Conservation (phyloP, 2,113 vertebrate species). For the Silurus asotus region DNA sequence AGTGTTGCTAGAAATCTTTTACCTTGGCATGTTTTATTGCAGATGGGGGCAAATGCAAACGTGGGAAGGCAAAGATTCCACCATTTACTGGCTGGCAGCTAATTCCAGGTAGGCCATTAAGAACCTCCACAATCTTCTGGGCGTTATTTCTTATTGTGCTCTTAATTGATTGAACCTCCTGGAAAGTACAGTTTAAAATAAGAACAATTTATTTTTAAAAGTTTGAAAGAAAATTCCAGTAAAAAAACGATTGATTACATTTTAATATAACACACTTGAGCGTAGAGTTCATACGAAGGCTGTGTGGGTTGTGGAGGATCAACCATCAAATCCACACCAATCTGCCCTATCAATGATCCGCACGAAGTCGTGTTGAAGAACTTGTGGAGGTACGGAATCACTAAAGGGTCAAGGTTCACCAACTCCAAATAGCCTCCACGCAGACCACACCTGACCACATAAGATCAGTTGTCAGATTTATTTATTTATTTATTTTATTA, state of each 20-base stretch:
- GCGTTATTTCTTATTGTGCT: slow-evolving; percentile 53
- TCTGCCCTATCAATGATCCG: slow-evolving; percentile 61
- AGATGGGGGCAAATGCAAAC: slow-evolving; percentile 62
- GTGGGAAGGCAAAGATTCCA: slow-evolving; percentile 63
- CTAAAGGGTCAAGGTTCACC: slow-evolving; percentile 68
- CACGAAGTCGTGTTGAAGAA: neutral
- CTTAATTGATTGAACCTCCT: slow-evolving; percentile 64
- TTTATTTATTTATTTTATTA: neutral
- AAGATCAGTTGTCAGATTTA: neutral
- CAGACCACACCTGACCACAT: slow-evolving; percentile 68
- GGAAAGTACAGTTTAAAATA: neutral
- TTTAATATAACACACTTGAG: slow-evolving; percentile 45
- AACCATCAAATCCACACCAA: slow-evolving; percentile 69
- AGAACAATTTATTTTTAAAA: neutral
- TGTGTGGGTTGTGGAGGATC: slow-evolving; percentile 71
- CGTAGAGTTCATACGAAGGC: slow-evolving; percentile 65
- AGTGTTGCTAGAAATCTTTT: neutral
- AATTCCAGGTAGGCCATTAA: slow-evolving; percentile 61
- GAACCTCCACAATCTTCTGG: slow-evolving; percentile 46
- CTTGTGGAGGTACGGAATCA: slow-evolving; percentile 43
- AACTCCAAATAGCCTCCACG: slow-evolving; percentile 76
- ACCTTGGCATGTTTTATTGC: slow-evolving; percentile 70
- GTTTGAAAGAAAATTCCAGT: too few relatives aligned
- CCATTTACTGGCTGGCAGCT: slow-evolving; percentile 64
- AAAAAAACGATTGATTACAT: neutral